These are phyloP conservation scores for Andrena minutula DNA, from an alignment of 2,888 invertebrate species.

Conservation along the genomic window DNA sequence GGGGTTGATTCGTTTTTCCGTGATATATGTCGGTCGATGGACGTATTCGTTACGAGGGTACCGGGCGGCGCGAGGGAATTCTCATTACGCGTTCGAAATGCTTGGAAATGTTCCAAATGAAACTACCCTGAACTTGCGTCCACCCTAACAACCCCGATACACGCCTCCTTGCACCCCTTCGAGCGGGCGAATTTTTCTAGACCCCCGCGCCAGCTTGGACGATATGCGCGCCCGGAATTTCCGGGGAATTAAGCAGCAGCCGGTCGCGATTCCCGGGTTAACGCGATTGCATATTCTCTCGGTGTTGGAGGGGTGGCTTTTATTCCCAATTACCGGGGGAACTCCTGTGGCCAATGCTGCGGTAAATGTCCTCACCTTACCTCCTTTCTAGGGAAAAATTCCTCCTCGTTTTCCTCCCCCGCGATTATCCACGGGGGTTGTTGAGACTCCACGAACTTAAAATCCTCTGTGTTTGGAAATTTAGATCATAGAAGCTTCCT, in stretches of 20 bases:
- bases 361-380: not conserved
- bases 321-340: constrained; percentile 49
- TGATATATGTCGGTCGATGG: constrained; percentile 40
- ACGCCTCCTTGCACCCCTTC: not conserved
- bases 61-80: constrained; percentile 44
- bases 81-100: constrained; percentile 56
- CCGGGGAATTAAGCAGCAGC: constrained; percentile 48
- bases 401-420: not conserved
- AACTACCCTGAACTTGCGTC: constrained; percentile 53
- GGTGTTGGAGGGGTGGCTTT: constrained; percentile 1
- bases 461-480: not conserved
- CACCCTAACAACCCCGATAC: constrained; percentile 29
- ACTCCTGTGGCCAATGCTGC: constrained; percentile 20
- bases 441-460: not conserved
- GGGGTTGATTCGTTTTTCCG: constrained; percentile 33
- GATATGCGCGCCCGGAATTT: constrained; percentile 29
- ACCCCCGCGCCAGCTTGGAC: constrained; percentile 11
- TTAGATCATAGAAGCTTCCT: too few relatives aligned
- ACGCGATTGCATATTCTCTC: constrained; percentile 4
- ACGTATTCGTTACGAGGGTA: constrained; percentile 20
- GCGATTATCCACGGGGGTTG: not conserved
- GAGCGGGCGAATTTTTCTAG: constrained; percentile 48
- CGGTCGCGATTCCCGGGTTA: constrained; percentile 15
- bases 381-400: constrained; percentile 5
- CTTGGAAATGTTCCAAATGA: constrained; percentile 67